Evolutionary conservation across 2,113 vertebrate species (phyloP), one percentile per base, ranked within the genome.

Genomic region (Mormoops blainvillei): DNA sequence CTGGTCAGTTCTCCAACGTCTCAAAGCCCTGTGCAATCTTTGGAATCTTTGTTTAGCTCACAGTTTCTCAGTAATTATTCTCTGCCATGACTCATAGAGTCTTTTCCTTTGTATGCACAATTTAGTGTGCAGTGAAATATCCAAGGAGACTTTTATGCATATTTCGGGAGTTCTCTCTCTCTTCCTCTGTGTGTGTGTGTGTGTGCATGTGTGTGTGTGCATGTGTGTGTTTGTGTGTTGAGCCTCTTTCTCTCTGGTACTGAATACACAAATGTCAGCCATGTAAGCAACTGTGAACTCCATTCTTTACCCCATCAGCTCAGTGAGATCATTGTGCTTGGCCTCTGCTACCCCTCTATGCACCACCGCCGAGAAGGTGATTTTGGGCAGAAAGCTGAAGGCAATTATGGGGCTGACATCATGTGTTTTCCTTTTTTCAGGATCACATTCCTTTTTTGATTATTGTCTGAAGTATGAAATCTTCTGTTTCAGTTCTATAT

Each of bases 171-270:
- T 50, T 94, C 85, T 38, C 24, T 63, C 63, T 96, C 61, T 91
- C 52, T 58, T 2, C 48, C 18, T 3, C 0, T 76, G 15, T 48
- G 45, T 70, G 68, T 38, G 33, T 65, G 63, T 65, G 61, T 67
- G n/a, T 68, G n/a, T n/a, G n/a, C n/a, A n/a, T n/a, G n/a, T 76
- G 15, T 48, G 45, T 70, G 68, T 38, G 33, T 65, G 63, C 33
- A 28, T 67, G n/a, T 68, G n/a, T 77, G 74, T 77, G 74, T 52
- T 18, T 58, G 24, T 41, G 20, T 83, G 4, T 61, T 5, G 54
- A 96, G 13, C 41, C 94, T 82, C 80, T 94, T 98, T 94, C 92
- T 96, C 91, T 84, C 86, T 96, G 89, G 43, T 97, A 94, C 13
- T 43, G 90, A 58, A 10, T 45, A 20, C 15, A 61, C 41, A 92